A percentile compares a stretch with the other conserved stretches of the same genome.
Conservation (phyloP, 2,888 invertebrate genomes). For the Rhogogaster chlorosoma region DNA sequence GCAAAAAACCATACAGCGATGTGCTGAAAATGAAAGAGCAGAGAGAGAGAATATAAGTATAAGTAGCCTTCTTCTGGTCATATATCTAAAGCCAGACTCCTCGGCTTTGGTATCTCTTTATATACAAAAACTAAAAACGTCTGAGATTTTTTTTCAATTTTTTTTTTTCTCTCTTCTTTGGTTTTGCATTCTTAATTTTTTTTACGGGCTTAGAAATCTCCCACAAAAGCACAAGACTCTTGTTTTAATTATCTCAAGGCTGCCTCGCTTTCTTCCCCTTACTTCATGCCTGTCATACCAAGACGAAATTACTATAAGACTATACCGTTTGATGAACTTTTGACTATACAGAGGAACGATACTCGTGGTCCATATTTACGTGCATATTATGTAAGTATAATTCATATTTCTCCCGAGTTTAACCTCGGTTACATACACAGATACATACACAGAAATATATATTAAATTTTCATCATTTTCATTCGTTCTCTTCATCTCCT, state of each 20-base stretch:
- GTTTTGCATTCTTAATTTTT: neutral
- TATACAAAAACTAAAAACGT: neutral
- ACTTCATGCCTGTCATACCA: neutral
- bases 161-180: neutral
- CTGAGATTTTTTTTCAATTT: neutral
- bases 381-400: neutral
- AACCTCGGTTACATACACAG: neutral
- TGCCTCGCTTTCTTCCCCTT: neutral
- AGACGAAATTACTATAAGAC: neutral
- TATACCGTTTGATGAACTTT: conserved; percentile 2
- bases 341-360: neutral
- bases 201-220: neutral
- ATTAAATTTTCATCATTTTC: neutral
- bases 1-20: neutral
- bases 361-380: neutral
- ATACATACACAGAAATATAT: neutral
- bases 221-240: conserved; percentile 13
- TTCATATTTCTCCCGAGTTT: neutral
- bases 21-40: conserved; percentile 18
- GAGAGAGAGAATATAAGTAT: neutral
- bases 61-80: neutral
- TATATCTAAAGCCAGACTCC: conserved; percentile 14
- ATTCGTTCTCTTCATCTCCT: neutral
- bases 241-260: neutral
- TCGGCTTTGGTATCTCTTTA: neutral